phyloP scores from a whole-genome alignment of 2,888 invertebrate genomes.

The Metalampra italica region DNA sequence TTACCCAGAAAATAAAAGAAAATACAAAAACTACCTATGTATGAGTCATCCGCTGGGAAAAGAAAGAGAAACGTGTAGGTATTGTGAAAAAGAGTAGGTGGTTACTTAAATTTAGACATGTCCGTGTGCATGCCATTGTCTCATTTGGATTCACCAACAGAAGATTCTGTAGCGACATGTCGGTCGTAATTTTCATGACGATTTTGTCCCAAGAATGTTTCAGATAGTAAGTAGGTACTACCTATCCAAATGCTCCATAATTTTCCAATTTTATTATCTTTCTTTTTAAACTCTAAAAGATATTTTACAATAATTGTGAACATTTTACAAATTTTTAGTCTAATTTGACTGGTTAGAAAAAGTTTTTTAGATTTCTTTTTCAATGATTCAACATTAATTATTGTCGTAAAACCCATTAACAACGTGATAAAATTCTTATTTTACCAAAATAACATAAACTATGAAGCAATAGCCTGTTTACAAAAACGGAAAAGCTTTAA shows the following conservation, averaged over 20 bases:
- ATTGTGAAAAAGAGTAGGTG: constrained; percentile 4
- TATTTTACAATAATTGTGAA: too few species aligned
- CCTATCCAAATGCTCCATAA: not conserved
- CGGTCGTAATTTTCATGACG: not conserved
- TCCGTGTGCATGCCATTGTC: constrained; percentile 2
- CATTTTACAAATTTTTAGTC: too few species aligned
- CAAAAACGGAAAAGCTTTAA: too few species aligned
- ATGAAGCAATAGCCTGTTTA: constrained; percentile 18
- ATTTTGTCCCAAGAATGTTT: not conserved
- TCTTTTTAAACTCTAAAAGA: not conserved
- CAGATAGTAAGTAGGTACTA: too few species aligned
- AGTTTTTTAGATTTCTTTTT: too few species aligned
- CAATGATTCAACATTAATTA: too few species aligned
- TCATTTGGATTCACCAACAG: not conserved
- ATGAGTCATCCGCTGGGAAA: not conserved
- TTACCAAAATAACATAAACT: too few species aligned
- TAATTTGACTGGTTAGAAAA: not conserved
- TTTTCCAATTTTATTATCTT: not conserved
- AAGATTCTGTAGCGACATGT: not conserved
- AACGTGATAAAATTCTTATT: constrained; percentile 5
- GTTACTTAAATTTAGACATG: constrained; percentile 5
- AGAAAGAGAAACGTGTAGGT: constrained; percentile 1
- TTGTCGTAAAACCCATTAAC: constrained; percentile 14
- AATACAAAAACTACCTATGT: not conserved
- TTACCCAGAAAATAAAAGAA: too few species aligned